A percentile compares a stretch with the other conserved stretches of the same genome.
phyloP scores from a whole-genome alignment of 2,888 invertebrate species.

The Agrochola circellaris region DNA sequence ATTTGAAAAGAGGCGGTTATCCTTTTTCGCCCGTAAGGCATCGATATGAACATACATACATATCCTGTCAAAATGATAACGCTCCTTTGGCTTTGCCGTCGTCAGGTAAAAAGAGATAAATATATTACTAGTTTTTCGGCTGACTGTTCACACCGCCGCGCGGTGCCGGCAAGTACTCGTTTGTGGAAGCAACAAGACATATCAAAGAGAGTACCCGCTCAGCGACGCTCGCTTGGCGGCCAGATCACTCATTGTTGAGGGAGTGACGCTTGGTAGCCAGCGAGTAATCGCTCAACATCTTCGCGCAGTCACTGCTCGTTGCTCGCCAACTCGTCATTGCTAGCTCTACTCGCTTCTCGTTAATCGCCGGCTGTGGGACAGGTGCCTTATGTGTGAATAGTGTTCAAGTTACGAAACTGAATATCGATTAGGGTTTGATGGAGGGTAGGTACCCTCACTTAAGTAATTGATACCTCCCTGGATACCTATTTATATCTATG shows the following conservation, averaged over 20 bases:
- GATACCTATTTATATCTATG: constrained; percentile 3
- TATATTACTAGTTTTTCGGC: neutral
- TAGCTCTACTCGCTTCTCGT: neutral
- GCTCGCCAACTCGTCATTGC: too few relatives aligned
- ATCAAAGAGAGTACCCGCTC: neutral
- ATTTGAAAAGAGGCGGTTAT: too few relatives aligned
- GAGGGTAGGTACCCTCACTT: constrained; percentile 32
- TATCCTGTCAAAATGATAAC: neutral
- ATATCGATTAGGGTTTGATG: constrained; percentile 38
- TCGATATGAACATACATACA: neutral
- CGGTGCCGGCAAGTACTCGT: too few relatives aligned
- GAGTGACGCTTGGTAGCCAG: neutral
- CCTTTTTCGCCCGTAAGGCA: too few relatives aligned
- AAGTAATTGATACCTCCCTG: constrained; percentile 44
- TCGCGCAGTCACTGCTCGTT: too few relatives aligned
- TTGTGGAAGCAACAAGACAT: neutral
- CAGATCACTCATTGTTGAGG: too few relatives aligned
- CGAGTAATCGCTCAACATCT: neutral
- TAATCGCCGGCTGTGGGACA: neutral
- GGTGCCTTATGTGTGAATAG: constrained; percentile 4
- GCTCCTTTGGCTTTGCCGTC: neutral
- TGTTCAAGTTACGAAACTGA: constrained; percentile 15
- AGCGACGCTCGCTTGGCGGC: neutral
- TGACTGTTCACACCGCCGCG: too few relatives aligned
- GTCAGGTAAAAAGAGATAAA: neutral